Evolutionary conservation across 1,140 invertebrate genomes (phyloP).

Genomic region (Maconellicoccus hirsutus): DNA sequence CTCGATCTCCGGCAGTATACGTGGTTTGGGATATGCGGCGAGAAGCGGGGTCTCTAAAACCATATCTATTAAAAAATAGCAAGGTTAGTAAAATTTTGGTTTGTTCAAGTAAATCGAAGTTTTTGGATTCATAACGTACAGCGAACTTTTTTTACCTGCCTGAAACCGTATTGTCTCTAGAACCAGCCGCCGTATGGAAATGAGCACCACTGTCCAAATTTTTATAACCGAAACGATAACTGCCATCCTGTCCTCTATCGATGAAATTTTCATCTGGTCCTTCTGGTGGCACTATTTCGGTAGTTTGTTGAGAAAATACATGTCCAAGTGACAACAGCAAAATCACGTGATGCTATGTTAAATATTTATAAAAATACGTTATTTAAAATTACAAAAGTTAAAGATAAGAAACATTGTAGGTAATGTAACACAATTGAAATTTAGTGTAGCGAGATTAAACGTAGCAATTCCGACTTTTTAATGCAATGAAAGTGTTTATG

Average conservation of each 20-base stretch:
- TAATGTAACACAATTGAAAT: too few relatives aligned
- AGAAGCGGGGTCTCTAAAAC: constrained; percentile 51
- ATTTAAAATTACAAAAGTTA: too few relatives aligned
- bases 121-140: neutral
- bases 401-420: too few relatives aligned
- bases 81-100: neutral
- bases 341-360: neutral
- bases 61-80: constrained; percentile 39
- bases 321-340: neutral
- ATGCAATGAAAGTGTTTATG: too few relatives aligned
- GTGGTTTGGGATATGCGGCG: constrained; percentile 50
- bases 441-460: too few relatives aligned
- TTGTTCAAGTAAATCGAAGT: too few relatives aligned
- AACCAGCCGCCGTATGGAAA: constrained; percentile 31
- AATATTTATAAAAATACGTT: too few relatives aligned
- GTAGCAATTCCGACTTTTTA: too few relatives aligned
- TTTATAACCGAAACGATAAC: constrained; percentile 32
- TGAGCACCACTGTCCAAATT: constrained; percentile 32
- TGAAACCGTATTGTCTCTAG: constrained; percentile 32
- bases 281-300: constrained; percentile 6
- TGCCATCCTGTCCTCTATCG: constrained; percentile 30
- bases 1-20: constrained; percentile 58
- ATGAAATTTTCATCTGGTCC: constrained; percentile 27
- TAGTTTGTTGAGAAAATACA: neutral
- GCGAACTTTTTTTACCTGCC: constrained; percentile 31